Evolutionary conservation across 2,113 vertebrate species (phyloP).

Genomic region (Rhegmatorhina hoffmannsi): DNA sequence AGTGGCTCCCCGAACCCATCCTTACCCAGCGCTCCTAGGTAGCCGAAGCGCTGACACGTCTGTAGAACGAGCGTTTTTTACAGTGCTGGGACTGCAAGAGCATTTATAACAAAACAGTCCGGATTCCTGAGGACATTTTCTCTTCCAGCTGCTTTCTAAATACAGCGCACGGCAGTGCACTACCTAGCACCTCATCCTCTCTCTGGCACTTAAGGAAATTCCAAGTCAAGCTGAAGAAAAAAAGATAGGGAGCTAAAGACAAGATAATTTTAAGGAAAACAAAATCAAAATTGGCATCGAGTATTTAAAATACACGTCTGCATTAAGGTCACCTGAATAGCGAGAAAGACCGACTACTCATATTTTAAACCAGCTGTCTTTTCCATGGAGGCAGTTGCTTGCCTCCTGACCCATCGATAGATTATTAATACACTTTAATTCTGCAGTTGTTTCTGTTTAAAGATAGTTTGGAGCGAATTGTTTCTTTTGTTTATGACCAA

Average conservation of each 20-base stretch:
- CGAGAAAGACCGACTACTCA: neutral
- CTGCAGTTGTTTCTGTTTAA: slow-evolving; percentile 77
- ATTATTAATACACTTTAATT: slow-evolving; percentile 79
- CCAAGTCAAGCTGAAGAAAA: neutral
- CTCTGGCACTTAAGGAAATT: neutral
- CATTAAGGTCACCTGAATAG: slow-evolving; percentile 30
- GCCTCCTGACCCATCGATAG: slow-evolving; percentile 63
- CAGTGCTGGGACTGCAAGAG: neutral
- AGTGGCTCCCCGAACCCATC: neutral
- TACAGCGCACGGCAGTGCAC: neutral
- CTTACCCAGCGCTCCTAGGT: neutral
- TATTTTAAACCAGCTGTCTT: slow-evolving; percentile 49
- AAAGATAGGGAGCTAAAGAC: neutral
- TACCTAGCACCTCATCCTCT: neutral
- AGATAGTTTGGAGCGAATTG: slow-evolving; percentile 77
- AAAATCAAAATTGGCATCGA: neutral
- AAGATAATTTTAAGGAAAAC: neutral
- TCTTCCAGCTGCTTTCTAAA: slow-evolving; percentile 29
- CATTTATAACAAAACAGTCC: neutral
- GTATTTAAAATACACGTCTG: neutral
- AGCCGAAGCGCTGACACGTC: neutral
- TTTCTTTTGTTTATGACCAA: slow-evolving; percentile 84
- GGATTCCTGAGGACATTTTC: neutral
- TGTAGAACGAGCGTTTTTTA: neutral
- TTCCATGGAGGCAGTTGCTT: slow-evolving; percentile 67